phyloP scores from a whole-genome alignment of 1,140 invertebrate genomes.

The Drosophila ercepeae region DNA sequence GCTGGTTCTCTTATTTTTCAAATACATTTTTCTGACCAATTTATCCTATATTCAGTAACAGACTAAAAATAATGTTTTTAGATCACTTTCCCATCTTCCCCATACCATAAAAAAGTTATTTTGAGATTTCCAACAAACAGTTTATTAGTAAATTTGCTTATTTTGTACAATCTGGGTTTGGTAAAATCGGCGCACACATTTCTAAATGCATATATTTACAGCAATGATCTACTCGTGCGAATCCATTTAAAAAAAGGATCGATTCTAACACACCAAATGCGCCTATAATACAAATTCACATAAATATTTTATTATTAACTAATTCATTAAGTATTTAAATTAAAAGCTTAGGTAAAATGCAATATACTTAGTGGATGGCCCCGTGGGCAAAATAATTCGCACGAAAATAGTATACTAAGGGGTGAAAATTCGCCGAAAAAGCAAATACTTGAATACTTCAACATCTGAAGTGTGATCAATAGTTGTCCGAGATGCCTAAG shows the following conservation, averaged over 20 bases:
- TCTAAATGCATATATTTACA: constrained; percentile 72
- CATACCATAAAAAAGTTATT: no score
- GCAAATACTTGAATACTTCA: constrained; percentile 53
- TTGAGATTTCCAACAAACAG: constrained; percentile 54
- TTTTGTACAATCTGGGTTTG: constrained; percentile 21
- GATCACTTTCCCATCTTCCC: no score
- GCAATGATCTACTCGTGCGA: constrained; percentile 24
- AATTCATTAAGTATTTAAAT: constrained; percentile 23
- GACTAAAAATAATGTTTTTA: no score
- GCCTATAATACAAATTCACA: constrained; percentile 45
- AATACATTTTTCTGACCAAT: no score
- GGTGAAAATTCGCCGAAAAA: constrained; percentile 27
- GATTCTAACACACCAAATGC: constrained; percentile 47
- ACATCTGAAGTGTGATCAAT: constrained; percentile 49
- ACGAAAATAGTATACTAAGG: neutral
- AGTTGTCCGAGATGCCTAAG: constrained; percentile 20
- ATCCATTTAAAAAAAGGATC: constrained; percentile 6
- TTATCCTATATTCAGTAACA: no score
- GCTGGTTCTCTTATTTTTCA: no score
- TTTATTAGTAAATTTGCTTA: constrained; percentile 40
- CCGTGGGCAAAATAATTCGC: constrained; percentile 9
- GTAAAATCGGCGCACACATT: constrained; percentile 13
- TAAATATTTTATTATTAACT: constrained; percentile 23
- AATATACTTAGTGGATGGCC: constrained; percentile 29
- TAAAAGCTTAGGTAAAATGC: constrained; percentile 40